These are phyloP conservation scores for Tragelaphus strepsiceros DNA, from an alignment of 2,113 vertebrate species.

Conservation along the genomic window DNA sequence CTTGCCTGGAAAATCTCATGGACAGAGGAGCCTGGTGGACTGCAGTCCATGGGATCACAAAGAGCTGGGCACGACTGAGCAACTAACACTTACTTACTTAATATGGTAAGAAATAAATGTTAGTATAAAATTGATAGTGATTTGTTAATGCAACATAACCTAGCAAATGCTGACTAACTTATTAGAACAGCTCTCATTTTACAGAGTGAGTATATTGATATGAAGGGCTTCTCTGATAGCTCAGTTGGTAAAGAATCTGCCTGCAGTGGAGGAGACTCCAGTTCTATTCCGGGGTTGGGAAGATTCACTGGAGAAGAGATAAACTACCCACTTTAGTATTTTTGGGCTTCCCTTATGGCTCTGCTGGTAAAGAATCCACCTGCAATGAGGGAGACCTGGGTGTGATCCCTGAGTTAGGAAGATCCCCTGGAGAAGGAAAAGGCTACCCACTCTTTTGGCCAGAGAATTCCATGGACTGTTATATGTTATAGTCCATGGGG, in stretches of 20 bases:
- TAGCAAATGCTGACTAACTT: not conserved
- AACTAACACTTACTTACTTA: not conserved
- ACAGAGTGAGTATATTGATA: not conserved
- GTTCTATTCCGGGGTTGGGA: not conserved
- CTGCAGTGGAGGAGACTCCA: not conserved
- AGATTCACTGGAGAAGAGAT: not conserved
- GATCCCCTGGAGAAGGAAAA: not conserved
- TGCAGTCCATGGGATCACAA: not conserved
- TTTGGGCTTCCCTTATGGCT: not conserved
- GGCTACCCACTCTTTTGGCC: not conserved
- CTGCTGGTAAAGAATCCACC: not conserved
- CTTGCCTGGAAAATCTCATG: not conserved
- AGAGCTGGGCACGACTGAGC: not conserved
- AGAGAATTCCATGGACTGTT: not conserved
- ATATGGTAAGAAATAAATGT: not conserved
- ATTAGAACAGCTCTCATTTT: not conserved
- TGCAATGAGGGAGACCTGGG: not conserved
- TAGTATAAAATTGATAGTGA: not conserved
- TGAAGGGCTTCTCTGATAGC: not conserved
- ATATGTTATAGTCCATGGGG: not conserved
- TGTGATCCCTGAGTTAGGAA: not conserved
- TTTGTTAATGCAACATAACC: not conserved
- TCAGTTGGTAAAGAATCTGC: not conserved
- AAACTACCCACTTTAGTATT: not conserved
- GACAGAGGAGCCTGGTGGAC: not conserved